Evolutionary conservation across 2,113 vertebrate genomes (phyloP).

Genomic region (Ochotona princeps): DNA sequence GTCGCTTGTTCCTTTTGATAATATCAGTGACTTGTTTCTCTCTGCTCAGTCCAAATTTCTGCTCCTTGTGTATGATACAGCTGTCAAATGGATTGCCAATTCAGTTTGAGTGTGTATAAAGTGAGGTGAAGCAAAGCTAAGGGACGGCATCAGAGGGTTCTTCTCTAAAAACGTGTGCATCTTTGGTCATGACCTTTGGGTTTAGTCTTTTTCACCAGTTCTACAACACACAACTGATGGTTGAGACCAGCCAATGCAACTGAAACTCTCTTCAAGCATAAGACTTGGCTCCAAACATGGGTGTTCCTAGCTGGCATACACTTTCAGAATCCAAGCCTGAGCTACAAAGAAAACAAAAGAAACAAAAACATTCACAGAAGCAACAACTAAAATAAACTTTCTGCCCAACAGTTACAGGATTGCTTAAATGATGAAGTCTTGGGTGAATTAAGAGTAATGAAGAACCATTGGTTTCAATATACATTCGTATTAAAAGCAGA

Average conservation of each 20-base stretch:
- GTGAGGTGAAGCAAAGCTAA: background rate
- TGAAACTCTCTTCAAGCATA: background rate
- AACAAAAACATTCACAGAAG: background rate
- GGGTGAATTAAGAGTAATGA: constrained; percentile 79
- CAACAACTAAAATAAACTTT: constrained; percentile 51
- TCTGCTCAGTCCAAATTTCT: background rate
- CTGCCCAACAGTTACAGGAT: constrained; percentile 72
- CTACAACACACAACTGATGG: background rate
- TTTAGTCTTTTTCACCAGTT: background rate
- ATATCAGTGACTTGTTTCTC: background rate
- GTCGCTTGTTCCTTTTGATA: background rate
- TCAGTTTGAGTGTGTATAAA: background rate
- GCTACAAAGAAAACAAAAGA: background rate
- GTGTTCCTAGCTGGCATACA: background rate
- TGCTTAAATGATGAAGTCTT: constrained; percentile 80
- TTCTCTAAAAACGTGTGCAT: background rate
- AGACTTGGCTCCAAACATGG: background rate
- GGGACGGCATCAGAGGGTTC: background rate
- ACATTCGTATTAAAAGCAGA: constrained; percentile 65
- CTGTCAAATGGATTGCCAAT: background rate
- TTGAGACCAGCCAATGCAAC: background rate
- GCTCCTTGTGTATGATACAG: background rate
- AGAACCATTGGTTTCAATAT: constrained; percentile 71
- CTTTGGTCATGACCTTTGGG: background rate
- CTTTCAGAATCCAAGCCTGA: background rate